Evolutionary conservation across 2,888 invertebrate genomes (phyloP), one percentile per base, ranked within the genome.

Genomic region (Aphidius colemani): DNA sequence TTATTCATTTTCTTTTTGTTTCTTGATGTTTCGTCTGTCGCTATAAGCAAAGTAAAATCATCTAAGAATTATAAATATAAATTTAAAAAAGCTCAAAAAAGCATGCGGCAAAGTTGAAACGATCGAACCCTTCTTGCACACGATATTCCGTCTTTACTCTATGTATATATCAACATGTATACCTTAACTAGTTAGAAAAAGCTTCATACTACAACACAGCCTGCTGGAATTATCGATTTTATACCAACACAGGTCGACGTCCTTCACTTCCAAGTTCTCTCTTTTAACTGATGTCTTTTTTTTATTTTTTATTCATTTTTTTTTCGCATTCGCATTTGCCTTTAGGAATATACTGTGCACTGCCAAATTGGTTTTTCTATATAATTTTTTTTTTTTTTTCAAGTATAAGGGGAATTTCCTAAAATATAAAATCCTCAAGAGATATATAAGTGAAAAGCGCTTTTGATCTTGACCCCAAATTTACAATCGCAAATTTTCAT

Each of bases 181-280:
- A 44, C 13, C 43, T 44, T 30, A 44, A 55, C 55, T 44, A 13
- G 55, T 44, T 55, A 13, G n/a, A 46, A 56, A 56, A 57, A 57
- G 57, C 57, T 11, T 45, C 55, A 41, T 57, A 3, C 56, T 44
- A 43, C 56, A 44, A 57, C 30, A 30, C 30, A 30, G 30, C 30
- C 30, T 4, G 5, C 30, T 51, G 45, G 59, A 18, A 53, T 63
- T 63, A 63, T 63, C 63, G 63, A 63, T 63, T 63, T 53, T 13
- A n/a, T n/a, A 39, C 30, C 30, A 30, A 30, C 30, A 30, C 30
- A 2, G 63, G 63, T 63, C 63, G 63, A 63, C 63, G 63, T 59
- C 56, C 63, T 63, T n/a, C 8, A 39, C 39, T 59, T 59, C 49
- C 48, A 59, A 11, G 40, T 40, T 40, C 10, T 10, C 18, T 9